These are phyloP conservation scores for Hydractinia symbiolongicarpus DNA, from an alignment of 30 jellyfish, hydroid and myxozoan species.

Conservation along the genomic window DNA sequence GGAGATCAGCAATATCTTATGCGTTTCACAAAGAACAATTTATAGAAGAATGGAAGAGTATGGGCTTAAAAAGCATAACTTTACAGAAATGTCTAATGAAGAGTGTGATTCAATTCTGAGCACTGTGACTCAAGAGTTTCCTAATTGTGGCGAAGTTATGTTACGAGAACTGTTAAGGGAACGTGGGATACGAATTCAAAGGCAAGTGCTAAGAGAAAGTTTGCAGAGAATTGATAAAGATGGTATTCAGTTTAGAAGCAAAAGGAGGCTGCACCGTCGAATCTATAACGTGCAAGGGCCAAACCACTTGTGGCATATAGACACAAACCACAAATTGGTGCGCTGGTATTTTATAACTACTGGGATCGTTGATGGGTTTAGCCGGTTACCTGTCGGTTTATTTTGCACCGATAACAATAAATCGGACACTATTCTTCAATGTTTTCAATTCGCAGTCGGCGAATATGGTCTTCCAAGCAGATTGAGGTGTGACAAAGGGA, in stretches of 20 bases:
- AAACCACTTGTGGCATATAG: no score
- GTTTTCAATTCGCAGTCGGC: neutral
- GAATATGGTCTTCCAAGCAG: constrained; percentile 30
- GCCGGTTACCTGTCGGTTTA: constrained; percentile 7
- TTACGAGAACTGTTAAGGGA: neutral
- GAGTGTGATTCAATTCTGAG: no score
- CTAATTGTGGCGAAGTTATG: neutral
- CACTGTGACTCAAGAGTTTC: no score
- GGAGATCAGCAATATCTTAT: no score
- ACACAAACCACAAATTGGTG: no score
- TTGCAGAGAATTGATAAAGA: constrained; percentile 5
- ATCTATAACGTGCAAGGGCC: constrained; percentile 49
- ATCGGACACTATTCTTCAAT: constrained; percentile 19
- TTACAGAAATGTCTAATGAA: no score
- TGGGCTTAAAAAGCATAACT: no score
- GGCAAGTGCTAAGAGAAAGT: constrained; percentile 1
- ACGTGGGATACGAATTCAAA: neutral
- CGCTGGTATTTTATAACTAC: no score
- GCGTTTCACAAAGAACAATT: no score
- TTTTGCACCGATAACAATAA: constrained; percentile 26
- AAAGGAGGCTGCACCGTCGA: constrained; percentile 27
- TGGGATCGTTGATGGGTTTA: neutral
- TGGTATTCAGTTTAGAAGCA: constrained; percentile 21
- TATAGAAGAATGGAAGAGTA: no score
- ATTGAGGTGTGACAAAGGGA: constrained; percentile 29